These are phyloP conservation scores for Anticlea derivata DNA, from an alignment of 2,888 invertebrate species.

Conservation along the genomic window DNA sequence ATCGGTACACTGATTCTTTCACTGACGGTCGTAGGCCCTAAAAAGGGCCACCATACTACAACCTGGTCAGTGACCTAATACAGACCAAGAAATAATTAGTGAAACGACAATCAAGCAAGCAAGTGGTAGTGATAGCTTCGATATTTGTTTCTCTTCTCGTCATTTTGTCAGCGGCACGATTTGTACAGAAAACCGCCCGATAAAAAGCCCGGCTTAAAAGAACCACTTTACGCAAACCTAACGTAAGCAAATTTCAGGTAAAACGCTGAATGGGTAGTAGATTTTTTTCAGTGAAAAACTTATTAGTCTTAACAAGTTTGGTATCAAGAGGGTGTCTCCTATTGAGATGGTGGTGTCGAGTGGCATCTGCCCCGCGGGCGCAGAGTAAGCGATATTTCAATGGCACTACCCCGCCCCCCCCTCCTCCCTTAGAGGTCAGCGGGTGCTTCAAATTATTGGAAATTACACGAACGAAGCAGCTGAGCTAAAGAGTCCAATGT, in stretches of 20 bases:
- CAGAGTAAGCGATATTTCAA: constrained; percentile 67
- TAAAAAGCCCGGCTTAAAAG: too few species aligned
- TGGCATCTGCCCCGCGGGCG: constrained; percentile 44
- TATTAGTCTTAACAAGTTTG: constrained; percentile 31
- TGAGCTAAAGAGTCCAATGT: constrained; percentile 29
- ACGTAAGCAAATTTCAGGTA: neutral
- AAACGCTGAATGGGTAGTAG: neutral
- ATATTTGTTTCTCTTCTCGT: too few species aligned
- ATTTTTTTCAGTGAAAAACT: constrained; percentile 18
- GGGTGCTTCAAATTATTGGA: constrained; percentile 61
- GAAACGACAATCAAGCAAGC: too few species aligned
- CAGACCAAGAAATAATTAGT: too few species aligned
- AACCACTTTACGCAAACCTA: too few species aligned
- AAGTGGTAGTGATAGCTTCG: too few species aligned
- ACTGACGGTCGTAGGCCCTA: too few species aligned
- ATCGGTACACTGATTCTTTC: too few species aligned
- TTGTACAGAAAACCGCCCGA: too few species aligned
- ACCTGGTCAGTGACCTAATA: too few species aligned
- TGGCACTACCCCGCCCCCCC: constrained; percentile 37
- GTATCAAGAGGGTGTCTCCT: constrained; percentile 35
- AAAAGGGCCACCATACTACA: too few species aligned
- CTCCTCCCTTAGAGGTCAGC: constrained; percentile 42
- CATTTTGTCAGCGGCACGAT: too few species aligned
- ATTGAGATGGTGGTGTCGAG: constrained; percentile 56
- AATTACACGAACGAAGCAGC: constrained; percentile 45